phyloP scores from a whole-genome alignment of 1,140 invertebrate species.

The Proctacanthus coquilletti region DNA sequence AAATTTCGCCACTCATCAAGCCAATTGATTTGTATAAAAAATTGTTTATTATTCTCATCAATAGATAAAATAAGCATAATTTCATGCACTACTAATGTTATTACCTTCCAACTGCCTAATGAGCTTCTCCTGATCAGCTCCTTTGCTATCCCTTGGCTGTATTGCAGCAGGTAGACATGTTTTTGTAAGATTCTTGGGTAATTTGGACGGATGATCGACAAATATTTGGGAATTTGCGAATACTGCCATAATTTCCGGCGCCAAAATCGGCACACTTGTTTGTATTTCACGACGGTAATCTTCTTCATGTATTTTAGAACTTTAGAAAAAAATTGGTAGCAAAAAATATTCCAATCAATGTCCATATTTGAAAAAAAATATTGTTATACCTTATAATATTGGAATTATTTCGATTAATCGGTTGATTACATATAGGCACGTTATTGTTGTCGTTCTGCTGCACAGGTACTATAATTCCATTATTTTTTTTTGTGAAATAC shows the following conservation, averaged over 20 bases:
- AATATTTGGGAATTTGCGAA: slow-evolving; percentile 30
- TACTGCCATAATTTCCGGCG: slow-evolving; percentile 26
- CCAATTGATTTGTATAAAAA: too few relatives aligned
- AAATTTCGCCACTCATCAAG: too few relatives aligned
- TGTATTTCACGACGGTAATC: slow-evolving; percentile 27
- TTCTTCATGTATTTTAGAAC: slow-evolving; percentile 27
- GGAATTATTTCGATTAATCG: slow-evolving; percentile 15
- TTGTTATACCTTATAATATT: slow-evolving; percentile 10
- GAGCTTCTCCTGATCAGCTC: slow-evolving; percentile 19
- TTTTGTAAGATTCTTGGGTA: slow-evolving; percentile 23
- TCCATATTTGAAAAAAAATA: neutral
- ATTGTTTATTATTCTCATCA: too few relatives aligned
- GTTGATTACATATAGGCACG: slow-evolving; percentile 25
- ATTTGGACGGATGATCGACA: slow-evolving; percentile 26
- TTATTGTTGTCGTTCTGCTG: slow-evolving; percentile 24
- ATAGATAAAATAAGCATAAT: too few relatives aligned
- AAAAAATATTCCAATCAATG: too few relatives aligned
- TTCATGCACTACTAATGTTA: too few relatives aligned
- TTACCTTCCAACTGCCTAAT: slow-evolving; percentile 28
- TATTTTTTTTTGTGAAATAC: slow-evolving; percentile 21
- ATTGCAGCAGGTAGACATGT: slow-evolving; percentile 19
- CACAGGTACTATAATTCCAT: slow-evolving; percentile 20
- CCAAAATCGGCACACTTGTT: slow-evolving; percentile 26
- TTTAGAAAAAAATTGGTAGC: slow-evolving; percentile 15
- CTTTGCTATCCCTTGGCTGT: slow-evolving; percentile 15